These are phyloP conservation scores for Eupithecia tripunctaria DNA, from an alignment of 2,888 invertebrate genomes.

Conservation along the genomic window DNA sequence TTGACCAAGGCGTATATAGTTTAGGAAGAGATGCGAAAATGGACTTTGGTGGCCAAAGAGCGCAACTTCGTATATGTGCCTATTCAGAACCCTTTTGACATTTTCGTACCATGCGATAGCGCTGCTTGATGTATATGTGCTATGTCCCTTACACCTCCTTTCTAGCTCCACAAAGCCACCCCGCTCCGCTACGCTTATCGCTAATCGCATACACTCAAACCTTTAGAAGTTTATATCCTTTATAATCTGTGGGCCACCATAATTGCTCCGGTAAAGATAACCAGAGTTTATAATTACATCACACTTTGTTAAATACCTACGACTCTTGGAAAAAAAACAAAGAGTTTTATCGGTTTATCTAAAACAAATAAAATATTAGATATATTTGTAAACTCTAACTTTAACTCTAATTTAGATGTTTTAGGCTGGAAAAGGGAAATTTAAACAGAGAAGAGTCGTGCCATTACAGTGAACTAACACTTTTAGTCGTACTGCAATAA, in stretches of 20 bases:
- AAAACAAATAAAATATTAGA: neutral
- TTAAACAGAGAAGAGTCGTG: no score
- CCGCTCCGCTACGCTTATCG: neutral
- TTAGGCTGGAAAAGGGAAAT: no score
- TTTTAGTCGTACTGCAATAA: no score
- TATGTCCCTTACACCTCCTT: neutral
- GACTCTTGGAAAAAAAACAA: conserved; percentile 2
- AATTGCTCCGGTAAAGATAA: conserved; percentile 8
- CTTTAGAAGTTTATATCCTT: neutral
- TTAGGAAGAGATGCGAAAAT: no score
- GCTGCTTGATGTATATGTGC: no score
- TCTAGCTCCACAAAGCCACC: neutral
- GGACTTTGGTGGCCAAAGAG: no score
- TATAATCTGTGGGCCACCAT: conserved; percentile 6
- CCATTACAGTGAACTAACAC: no score
- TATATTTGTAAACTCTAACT: neutral
- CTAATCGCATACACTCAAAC: neutral
- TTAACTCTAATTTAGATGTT: no score
- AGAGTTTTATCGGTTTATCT: neutral
- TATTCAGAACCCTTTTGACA: no score
- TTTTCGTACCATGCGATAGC: no score
- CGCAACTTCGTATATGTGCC: no score
- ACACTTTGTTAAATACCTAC: conserved; percentile 10
- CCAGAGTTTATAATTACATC: conserved; percentile 12
- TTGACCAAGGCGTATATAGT: no score